Evolutionary conservation across 64 coral and sea anemone genomes (phyloP), one percentile per base, ranked within the genome.

Genomic region (Platygyra sinensis): DNA sequence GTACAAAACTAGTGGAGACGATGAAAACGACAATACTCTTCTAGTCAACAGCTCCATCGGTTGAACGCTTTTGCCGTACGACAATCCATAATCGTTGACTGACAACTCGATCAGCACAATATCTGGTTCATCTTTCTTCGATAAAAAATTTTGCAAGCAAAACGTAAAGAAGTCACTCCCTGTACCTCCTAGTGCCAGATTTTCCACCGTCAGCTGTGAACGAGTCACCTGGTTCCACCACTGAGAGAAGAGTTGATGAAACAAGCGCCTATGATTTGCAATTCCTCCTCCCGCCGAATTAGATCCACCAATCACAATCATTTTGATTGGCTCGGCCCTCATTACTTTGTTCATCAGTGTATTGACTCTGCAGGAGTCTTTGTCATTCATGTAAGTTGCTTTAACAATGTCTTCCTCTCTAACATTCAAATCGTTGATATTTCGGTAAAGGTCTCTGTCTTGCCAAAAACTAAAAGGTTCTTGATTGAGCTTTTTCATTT

Each of bases 151-250:
- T 24, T 55, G 76, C 5, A 93, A 90, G 61, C 95, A 96, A 59
- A 93, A 96, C 2, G 81, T 77, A 69, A 96, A 96, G 67, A 96
- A 96, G 61, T 96, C 95, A 25, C 95, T 96, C 42, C 95, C 95
- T 55, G 95, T 93, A 42, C 95, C 95, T 46, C 95, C 95, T 42
- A 96, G 93, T 42, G 95, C 82, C 28, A 93, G n/a, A 52, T 82
- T 75, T 15, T 90, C 33, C 11, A 86, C 39, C 17, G 59, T 89
- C 24, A 96, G 65, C 25, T 39, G 87, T 19, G 87, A 93, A 1
- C 91, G 42, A 38, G 93, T 79, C 49, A 86, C 30, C 51, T 19
- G 74, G 36, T 83, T 90, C 86, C 88, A 96, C 95, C 95, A 96
- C 6, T 93, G 72, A 38, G 71, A 24, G 51, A 96, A 36, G 19